Evolutionary conservation across 2,888 invertebrate genomes (phyloP).

Genomic region (Seira ritae): DNA sequence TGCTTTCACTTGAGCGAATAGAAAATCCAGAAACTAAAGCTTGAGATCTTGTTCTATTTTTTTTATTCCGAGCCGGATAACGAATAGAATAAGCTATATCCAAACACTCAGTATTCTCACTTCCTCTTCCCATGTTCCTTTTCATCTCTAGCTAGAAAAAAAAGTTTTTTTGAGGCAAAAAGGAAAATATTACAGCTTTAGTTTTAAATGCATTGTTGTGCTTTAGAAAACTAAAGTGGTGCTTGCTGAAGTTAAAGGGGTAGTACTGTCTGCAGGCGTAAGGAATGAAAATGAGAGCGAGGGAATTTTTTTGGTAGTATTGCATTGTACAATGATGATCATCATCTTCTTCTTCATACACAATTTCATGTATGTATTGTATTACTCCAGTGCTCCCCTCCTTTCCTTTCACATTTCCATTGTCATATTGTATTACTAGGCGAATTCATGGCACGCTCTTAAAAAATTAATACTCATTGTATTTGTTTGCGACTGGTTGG

Average conservation of each 20-base stretch:
- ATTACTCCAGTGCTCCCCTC: constrained; percentile 24
- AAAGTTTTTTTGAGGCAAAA: not conserved
- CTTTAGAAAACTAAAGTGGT: not conserved
- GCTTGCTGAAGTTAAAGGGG: not conserved
- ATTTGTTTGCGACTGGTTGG: too few species aligned
- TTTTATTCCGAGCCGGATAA: not conserved
- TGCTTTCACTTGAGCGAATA: constrained; percentile 36
- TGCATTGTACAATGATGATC: constrained; percentile 21
- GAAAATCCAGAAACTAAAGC: not conserved
- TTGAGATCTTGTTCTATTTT: not conserved
- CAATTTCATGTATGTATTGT: constrained; percentile 50
- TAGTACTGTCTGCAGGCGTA: too few species aligned
- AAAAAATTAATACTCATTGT: too few species aligned
- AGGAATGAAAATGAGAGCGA: too few species aligned
- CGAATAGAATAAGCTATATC: not conserved
- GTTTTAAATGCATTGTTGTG: constrained; percentile 4
- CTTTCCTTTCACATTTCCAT: not conserved
- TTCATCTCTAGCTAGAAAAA: not conserved
- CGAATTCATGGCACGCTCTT: too few species aligned
- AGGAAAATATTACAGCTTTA: constrained; percentile 1
- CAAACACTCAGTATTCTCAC: not conserved
- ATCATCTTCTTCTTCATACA: constrained; percentile 34
- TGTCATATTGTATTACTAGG: too few species aligned
- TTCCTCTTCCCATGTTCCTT: not conserved
- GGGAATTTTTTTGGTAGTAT: too few species aligned